phyloP scores from a whole-genome alignment of 2,113 vertebrate genomes.

The Brevimyrus niger region DNA sequence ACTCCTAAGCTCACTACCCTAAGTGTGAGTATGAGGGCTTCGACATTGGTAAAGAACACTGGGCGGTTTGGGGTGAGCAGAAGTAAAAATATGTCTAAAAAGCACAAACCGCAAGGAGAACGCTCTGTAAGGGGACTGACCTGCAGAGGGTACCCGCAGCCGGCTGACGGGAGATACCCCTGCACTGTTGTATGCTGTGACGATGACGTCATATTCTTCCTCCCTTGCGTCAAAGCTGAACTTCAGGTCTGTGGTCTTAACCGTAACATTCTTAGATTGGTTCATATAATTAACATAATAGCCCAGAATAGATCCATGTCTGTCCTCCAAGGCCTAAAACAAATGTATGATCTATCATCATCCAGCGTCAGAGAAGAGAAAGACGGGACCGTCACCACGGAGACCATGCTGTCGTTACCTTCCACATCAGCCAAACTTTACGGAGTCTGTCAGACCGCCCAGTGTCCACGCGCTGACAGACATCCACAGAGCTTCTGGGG shows the following conservation, averaged over 20 bases:
- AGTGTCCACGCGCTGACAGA: constrained; percentile 26
- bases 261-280: neutral
- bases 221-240: neutral
- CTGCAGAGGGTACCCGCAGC: neutral
- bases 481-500: constrained; percentile 18
- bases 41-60: neutral
- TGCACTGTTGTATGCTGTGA: constrained; percentile 23
- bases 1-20: neutral
- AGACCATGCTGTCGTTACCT: constrained; percentile 19
- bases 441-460: neutral
- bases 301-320: constrained; percentile 32
- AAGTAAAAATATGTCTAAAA: neutral
- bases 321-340: constrained; percentile 31
- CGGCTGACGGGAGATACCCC: constrained; percentile 21
- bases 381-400: neutral
- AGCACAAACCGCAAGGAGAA: neutral
- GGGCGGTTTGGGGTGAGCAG: neutral
- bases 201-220: constrained; percentile 20
- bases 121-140: neutral
- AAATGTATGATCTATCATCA: neutral
- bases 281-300: constrained; percentile 38
- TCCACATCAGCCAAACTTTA: constrained; percentile 30
- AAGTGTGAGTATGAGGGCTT: too few species aligned
- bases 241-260: constrained; percentile 21
- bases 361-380: neutral